phyloP scores from a whole-genome alignment of 2,113 vertebrate genomes.

The Taurulus bubalis region DNA sequence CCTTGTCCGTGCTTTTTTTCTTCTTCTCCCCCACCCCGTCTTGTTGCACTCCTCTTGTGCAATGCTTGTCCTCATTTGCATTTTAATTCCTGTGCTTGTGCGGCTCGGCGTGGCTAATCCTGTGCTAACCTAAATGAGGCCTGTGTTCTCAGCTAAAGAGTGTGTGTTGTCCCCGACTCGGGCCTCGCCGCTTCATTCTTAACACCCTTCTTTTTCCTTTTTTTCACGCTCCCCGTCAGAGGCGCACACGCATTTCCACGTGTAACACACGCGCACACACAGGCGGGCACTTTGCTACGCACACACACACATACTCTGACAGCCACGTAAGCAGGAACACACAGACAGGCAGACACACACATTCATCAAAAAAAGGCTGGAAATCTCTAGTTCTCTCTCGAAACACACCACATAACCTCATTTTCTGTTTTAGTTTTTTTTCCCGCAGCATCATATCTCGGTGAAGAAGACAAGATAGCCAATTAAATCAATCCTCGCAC shows the following conservation, averaged over 20 bases:
- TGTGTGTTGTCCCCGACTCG: constrained; percentile 66
- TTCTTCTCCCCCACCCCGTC: constrained; percentile 39
- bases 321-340: constrained; percentile 5
- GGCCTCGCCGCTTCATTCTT: constrained; percentile 45
- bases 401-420: constrained; percentile 27
- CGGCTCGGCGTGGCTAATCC: constrained; percentile 77
- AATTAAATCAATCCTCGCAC: constrained; percentile 70
- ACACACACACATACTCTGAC: background rate
- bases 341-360: background rate
- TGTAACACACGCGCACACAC: background rate
- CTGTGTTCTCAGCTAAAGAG: constrained; percentile 79
- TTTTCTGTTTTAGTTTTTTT: background rate
- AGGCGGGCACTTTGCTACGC: background rate
- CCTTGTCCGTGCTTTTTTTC: constrained; percentile 29
- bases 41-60: constrained; percentile 73
- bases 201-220: constrained; percentile 11
- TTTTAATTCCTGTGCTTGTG: constrained; percentile 80
- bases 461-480: constrained; percentile 56
- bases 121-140: constrained; percentile 82
- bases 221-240: constrained; percentile 31
- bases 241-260: constrained; percentile 26
- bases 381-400: constrained; percentile 46
- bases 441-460: constrained; percentile 29
- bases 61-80: constrained; percentile 81
- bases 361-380: constrained; percentile 41